Evolutionary conservation across 2,113 vertebrate species (phyloP), one percentile per base, ranked within the genome.

Genomic region (Melospiza georgiana): DNA sequence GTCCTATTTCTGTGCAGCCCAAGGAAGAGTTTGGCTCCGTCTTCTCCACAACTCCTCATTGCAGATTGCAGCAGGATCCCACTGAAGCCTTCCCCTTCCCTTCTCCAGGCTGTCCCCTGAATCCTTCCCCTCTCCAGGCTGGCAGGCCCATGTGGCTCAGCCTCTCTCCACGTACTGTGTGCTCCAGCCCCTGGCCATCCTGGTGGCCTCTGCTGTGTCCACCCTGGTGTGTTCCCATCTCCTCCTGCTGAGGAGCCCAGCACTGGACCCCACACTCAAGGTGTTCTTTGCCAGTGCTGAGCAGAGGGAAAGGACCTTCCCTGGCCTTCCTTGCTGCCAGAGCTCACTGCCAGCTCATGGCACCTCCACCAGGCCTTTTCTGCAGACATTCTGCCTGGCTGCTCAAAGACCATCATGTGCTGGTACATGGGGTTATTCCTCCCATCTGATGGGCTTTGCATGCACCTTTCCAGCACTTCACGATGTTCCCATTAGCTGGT

Each of bases 401-500:
- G 12, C 30, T 51, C 75, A 25, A 2, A 16, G 33, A n/a, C 35
- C 57, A 22, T 15, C 48, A 25, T 2, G 7, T 54, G 3, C n/a
- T 41, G 52, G 43, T 58, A n/a, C 23, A 1, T 25, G 23, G 39
- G 23, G 15, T 15, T 55, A 12, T n/a, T 85, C 39, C 43, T 85
- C 14, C 39, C 2, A 0, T 12, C 33, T 27, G 20, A 54, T 48
- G 39, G 44, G n/a, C 13, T 82, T 69, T 76, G 49, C 35, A 19
- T 61, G 48, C 88, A 13, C 20, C 51, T 58, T 37, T 57, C 21
- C n/a, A 39, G 11, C 31, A 10, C 43, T 67, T 44, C 13, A 5
- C 21, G 49, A 21, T 1, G 1, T 59, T 87, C 69, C 73, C 54
- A 41, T 61, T 12, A 28, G 62, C 12, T 0, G 0, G 12, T 28